phyloP scores from a whole-genome alignment of 2,113 vertebrate species.

The Tyrannus savana region DNA sequence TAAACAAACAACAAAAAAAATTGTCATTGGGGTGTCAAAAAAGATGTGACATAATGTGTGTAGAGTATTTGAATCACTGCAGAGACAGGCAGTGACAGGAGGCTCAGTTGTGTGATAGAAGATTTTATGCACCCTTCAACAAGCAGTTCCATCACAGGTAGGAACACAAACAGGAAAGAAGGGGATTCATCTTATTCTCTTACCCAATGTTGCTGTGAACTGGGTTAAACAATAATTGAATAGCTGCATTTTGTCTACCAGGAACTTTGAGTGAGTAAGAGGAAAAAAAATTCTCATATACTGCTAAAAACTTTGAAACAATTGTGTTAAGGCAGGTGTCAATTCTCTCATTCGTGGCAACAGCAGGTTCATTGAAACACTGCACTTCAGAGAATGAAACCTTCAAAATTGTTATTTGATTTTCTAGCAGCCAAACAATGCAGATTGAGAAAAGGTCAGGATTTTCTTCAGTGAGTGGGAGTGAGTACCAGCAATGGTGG shows the following conservation, averaged over 20 bases:
- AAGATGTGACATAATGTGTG: neutral
- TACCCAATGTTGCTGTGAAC: neutral
- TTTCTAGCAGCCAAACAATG: slow-evolving; percentile 34
- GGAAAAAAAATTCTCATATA: neutral
- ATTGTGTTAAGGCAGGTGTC: neutral
- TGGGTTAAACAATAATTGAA: neutral
- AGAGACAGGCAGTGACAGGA: neutral
- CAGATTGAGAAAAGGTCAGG: neutral
- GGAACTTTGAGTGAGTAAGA: neutral
- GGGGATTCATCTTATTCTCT: neutral
- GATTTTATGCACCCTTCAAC: neutral
- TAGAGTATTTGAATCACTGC: neutral
- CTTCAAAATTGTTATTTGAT: slow-evolving; percentile 24
- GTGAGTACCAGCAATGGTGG: neutral
- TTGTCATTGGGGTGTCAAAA: neutral
- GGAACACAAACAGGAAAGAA: neutral
- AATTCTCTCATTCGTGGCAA: neutral
- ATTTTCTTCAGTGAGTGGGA: neutral
- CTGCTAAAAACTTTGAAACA: slow-evolving; percentile 1
- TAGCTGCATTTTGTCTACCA: neutral
- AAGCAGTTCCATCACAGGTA: neutral
- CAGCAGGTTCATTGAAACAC: neutral
- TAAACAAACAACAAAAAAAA: neutral
- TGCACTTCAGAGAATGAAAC: neutral
- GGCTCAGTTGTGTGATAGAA: neutral